Evolutionary conservation across 2,113 vertebrate genomes (phyloP).

Genomic region (Nettapus auritus): DNA sequence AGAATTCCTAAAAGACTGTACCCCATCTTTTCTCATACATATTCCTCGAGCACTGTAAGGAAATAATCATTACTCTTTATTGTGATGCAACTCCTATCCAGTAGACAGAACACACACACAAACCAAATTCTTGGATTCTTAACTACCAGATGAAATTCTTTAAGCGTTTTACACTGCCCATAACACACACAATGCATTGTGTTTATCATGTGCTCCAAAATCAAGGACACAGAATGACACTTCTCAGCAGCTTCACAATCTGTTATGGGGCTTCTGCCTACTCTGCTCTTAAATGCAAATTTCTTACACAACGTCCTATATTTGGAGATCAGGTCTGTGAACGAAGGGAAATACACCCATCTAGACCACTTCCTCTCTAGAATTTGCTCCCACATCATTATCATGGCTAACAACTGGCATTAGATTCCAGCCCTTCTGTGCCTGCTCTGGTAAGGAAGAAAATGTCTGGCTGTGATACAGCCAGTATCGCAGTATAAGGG

Average conservation of each 20-base stretch:
- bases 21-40: background rate
- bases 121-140: background rate
- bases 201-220: background rate
- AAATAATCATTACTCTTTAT: background rate
- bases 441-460: background rate
- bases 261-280: background rate
- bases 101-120: background rate
- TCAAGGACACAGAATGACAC: background rate
- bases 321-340: background rate
- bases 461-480: background rate
- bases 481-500: background rate
- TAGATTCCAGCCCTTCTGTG: background rate
- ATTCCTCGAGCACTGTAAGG: background rate
- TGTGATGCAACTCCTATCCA: background rate
- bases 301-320: background rate
- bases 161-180: background rate
- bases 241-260: background rate
- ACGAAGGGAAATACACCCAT: accelerated
- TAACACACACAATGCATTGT: background rate
- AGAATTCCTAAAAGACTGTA: background rate
- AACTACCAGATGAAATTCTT: background rate
- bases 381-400: background rate
- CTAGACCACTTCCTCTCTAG: background rate
- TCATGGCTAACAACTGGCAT: background rate
- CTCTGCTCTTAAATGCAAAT: background rate